Base-by-base conservation (phyloP, 2,888 invertebrate genomes). In the Anorthoa munda region DNA sequence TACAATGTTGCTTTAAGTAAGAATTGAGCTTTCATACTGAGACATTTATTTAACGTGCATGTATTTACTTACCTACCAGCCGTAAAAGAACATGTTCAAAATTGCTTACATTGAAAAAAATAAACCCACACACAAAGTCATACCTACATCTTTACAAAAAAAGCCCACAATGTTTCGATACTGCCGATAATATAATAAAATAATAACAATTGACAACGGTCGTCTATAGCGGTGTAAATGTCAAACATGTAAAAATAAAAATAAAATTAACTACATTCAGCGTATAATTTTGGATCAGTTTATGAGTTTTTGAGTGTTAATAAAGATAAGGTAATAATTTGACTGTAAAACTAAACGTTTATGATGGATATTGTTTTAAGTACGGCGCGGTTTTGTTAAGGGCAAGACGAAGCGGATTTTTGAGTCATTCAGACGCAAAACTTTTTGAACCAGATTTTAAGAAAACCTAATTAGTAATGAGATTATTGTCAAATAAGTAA, bases 311-410 rank as follows among this genome's bases (percentile, higher is more conserved):
- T 88, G 86, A 89, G 89, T 88, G 89, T 90, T 90, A 89, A 92
- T 94, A 93, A 94, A 94, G 91, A 92, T 93, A 91, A 91, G 67
- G 75, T 77, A 90, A 89, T 91, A 88, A 91, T 87, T 87, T 73
- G 83, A 88, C 86, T 88, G 88, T 91, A 83, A 88, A 90, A 88
- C 89, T 91, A 90, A 91, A 90, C 90, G 91, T 90, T 93, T 92
- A 92, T 92, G 92, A 92, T 85, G 87, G 45, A 87, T 88, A 89
- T 87, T 88, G 86, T 89, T 88, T 87, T 84, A 84, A 84, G 87
- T 85, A 79, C 75, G 21, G n/a, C 55, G 59, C 50, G 65, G 71
- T 70, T 74, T 58, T 74, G 68, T 88, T 88, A 87, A 86, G 88
- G 85, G 73, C 18, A 77, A 63, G 74, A 0, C 0, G 1, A 23